Evolutionary conservation across 2,113 vertebrate genomes (phyloP), one percentile per base, ranked within the genome.

Genomic region (Varanus komodoensis): DNA sequence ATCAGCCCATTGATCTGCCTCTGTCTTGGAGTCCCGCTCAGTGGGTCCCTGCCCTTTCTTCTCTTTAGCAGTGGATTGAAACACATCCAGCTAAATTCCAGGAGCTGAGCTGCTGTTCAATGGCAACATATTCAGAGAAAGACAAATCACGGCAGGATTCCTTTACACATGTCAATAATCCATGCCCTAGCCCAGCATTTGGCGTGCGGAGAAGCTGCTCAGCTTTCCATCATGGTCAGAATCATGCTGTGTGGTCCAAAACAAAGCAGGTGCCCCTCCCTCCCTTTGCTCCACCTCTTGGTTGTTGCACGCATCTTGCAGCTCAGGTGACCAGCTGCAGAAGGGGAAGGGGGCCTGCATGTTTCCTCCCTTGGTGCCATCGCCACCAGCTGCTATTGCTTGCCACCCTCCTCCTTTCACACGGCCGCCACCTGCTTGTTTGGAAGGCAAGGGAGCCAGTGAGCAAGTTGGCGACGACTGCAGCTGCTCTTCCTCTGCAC

Each of bases 1-100:
- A 27, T 27, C 54, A 74, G 34, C 68, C 6, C 54, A 93, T 93
- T 93, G 95, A 92, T 91, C 93, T 95, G 89, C 80, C 87, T 19
- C 6, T 57, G 71, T 93, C 86, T 90, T 73, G 78, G 87, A 92
- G 92, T 82, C 93, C 92, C 89, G 89, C 75, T 89, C 94, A 93
- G 93, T 91, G 50, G 83, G 57, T 90, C 93, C 57, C 67, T 95
- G 74, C 69, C 92, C 71, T 91, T 94, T 90, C 85, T 92, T 89
- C 79, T 88, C 91, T 73, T 93, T 90, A 92, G 82, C 64, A 71
- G 89, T 84, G 90, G 91, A 92, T 86, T 92, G 93, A 92, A 92
- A 93, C 3, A 0, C 84, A 87, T 73, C 87, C 91, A 94, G 71
- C 87, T 87, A 84, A 91, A 84, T 94, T 92, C 92, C 61, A 90